Evolutionary conservation across 1,140 invertebrate species (phyloP).

Genomic region (Frieseomelitta varia): DNA sequence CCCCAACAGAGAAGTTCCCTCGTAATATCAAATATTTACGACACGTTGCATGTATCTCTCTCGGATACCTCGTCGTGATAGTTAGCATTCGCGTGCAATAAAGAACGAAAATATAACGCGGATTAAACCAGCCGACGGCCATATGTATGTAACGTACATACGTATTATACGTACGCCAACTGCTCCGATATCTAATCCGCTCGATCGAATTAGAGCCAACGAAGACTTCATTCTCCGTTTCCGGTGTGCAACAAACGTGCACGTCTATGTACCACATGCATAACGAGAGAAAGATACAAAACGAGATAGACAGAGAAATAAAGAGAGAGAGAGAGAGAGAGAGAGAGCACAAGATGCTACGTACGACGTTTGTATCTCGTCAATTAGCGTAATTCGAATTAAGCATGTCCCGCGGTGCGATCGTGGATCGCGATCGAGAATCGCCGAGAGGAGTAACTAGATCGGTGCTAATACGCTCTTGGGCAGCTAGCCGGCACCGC

Average conservation of each 20-base stretch:
- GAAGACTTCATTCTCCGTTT: constrained; percentile 49
- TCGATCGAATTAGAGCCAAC: constrained; percentile 35
- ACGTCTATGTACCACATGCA: neutral
- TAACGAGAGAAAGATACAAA: neutral
- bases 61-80: neutral
- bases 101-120: constrained; percentile 21
- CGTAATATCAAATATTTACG: neutral
- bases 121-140: constrained; percentile 3
- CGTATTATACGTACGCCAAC: neutral
- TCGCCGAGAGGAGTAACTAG: constrained; percentile 13
- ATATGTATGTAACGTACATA: neutral
- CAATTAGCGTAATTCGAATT: constrained; percentile 66
- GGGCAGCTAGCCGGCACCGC: constrained; percentile 39
- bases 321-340: neutral
- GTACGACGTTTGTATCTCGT: constrained; percentile 25
- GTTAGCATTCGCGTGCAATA: constrained; percentile 5
- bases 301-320: neutral
- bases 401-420: constrained; percentile 59
- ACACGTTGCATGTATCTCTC: neutral
- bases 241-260: neutral
- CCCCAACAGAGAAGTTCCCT: neutral
- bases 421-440: constrained; percentile 50
- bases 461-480: constrained; percentile 60
- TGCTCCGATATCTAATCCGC: constrained; percentile 18
- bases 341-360: neutral